phyloP scores from a whole-genome alignment of 2,113 vertebrate genomes.

The Okapia johnstoni region DNA sequence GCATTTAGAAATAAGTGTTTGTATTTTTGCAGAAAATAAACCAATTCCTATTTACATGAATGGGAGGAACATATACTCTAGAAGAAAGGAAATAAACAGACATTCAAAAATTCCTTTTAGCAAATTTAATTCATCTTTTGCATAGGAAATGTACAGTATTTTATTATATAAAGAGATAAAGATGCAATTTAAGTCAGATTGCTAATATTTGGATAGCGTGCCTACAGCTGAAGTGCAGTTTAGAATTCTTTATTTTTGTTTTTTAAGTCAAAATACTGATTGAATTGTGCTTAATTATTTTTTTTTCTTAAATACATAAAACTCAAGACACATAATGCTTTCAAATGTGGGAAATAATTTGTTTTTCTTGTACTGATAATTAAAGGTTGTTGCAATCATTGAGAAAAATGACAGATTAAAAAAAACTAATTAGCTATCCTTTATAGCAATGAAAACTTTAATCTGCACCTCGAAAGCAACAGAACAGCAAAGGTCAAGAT shows the following conservation, averaged over 20 bases:
- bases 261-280: neutral
- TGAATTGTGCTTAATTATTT: neutral
- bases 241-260: neutral
- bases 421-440: neutral
- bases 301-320: neutral
- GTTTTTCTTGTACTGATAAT: neutral
- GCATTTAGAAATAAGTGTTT: neutral
- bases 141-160: neutral
- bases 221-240: neutral
- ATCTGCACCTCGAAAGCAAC: neutral
- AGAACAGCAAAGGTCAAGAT: neutral
- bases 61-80: neutral
- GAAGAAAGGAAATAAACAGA: neutral
- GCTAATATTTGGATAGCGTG: neutral
- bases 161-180: neutral
- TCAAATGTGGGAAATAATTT: neutral
- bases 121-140: neutral
- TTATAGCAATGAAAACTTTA: neutral
- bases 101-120: neutral
- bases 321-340: neutral
- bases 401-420: neutral
- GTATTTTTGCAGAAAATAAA: neutral
- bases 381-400: neutral
- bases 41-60: neutral
- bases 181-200: constrained; percentile 14